Evolutionary conservation across 2,888 invertebrate genomes (phyloP), one percentile per base, ranked within the genome.

Genomic region (Diplolepis rosae): DNA sequence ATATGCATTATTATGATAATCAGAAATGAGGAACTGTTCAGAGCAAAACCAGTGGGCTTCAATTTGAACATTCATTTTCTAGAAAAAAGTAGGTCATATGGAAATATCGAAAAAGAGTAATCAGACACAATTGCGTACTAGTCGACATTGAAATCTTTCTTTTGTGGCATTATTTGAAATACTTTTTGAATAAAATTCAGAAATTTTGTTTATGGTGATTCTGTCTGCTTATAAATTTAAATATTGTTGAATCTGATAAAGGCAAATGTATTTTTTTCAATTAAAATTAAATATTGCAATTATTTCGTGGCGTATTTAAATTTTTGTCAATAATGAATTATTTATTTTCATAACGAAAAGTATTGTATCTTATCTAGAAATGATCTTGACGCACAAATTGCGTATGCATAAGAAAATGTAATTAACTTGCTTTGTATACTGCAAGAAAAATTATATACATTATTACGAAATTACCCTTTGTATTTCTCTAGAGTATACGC

Each of bases 391-490:
- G n/a, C n/a, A n/a, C n/a, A n/a, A n/a, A 13, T 13, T 24, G 27
- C 13, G 0, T 13, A 4, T 22, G 9, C 13, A 5, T 24, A 51
- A 35, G 18, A 13, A 56, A 56, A 18, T 56, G 22, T 35, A 56
- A 18, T 15, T 18, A 22, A 13, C 35, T 11, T 35, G 35, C 13
- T 56, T 18, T 4, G 0, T 35, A 56, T 35, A 11, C 22, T 35
- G 18, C 32, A 56, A 56, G 35, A 5, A 22, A 35, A 15, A 9
- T 3, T 15, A 15, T 1, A 32, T 32, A 18, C 13, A 39, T 61
- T 61, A 61, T 39, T 61, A 24, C 18, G 35, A 56, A 35, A 35
- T 56, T 15, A 56, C 56, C 56, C 56, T 56, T n/a, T 13, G 32
- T 56, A 56, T 35, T 56, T 56, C 56, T 56, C 24, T 4, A 4